Evolutionary conservation across 1,140 invertebrate species (phyloP).

Genomic region (Sitobion miscanthi): DNA sequence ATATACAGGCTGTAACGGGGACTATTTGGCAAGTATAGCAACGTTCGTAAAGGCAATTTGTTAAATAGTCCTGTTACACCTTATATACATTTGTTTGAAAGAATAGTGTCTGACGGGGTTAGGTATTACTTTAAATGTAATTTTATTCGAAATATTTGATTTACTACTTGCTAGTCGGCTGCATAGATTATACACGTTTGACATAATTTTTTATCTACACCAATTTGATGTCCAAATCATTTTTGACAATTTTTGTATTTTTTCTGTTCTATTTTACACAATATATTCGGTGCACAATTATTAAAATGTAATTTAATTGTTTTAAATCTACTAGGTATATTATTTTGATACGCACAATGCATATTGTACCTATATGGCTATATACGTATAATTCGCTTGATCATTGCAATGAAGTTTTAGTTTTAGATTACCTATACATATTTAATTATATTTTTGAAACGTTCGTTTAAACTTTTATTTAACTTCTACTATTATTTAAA

Average conservation of each 20-base stretch:
- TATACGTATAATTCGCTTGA: background rate
- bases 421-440: background rate
- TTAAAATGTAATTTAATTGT: background rate
- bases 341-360: background rate
- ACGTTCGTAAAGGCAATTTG: no score
- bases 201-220: background rate
- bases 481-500: no score
- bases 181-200: background rate
- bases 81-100: background rate
- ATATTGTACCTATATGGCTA: background rate
- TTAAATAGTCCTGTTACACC: no score
- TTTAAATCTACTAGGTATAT: background rate
- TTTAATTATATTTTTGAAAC: background rate
- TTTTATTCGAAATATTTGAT: background rate
- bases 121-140: no score
- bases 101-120: background rate
- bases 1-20: no score
- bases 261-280: background rate
- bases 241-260: background rate
- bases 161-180: background rate
- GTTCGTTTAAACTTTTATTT: background rate
- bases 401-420: background rate
- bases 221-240: background rate
- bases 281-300: background rate
- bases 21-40: no score